Base-by-base conservation (phyloP, 2,888 invertebrate species). In the Hypomecis atomaria region DNA sequence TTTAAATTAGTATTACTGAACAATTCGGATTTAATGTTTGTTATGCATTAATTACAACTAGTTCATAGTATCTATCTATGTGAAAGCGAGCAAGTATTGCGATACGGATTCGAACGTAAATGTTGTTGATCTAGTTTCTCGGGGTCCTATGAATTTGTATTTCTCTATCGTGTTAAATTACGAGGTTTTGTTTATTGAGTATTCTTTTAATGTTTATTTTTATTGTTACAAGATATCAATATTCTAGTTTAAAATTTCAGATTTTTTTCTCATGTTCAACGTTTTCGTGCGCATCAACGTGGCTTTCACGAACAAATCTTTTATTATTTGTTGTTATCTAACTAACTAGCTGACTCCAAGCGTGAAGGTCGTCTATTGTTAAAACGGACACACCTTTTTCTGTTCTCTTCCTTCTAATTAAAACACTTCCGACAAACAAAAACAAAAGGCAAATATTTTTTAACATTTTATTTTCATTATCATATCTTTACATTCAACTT, bases 401-500 rank as follows among this genome's bases (percentile, higher is more conserved):
- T 75, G 61, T 73, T 70, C 69, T 71, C 73, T 75, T 76, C 70
- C 76, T 78, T 79, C 78, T 78, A 79, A 79, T 74, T 81, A 56
- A 66, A 56, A 56, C 65, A 60, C 69, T 73, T 74, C 67, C 73
- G 62, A 47, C 50, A 43, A 68, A 70, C 82, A 79, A 69, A 86
- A 83, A 84, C 78, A 76, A 70, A 67, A 66, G 66, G 62, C 70
- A 53, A 65, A 68, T 70, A 74, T 75, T 77, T 75, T 77, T 76
- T 78, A 76, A 72, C 79, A 79, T 79, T 83, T 84, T 81, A 79
- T 83, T 87, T 84, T 85, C 83, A 79, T 86, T 87, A 69, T 65
- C 70, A 57, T 70, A 67, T 60, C 59, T 85, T 89, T 89, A 90
- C 86, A 87, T 83, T 88, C 85, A 74, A 83, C 90, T 89, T 90